Base-by-base conservation (phyloP, 1,140 invertebrate genomes). In the Drosophila grimshawi region DNA sequence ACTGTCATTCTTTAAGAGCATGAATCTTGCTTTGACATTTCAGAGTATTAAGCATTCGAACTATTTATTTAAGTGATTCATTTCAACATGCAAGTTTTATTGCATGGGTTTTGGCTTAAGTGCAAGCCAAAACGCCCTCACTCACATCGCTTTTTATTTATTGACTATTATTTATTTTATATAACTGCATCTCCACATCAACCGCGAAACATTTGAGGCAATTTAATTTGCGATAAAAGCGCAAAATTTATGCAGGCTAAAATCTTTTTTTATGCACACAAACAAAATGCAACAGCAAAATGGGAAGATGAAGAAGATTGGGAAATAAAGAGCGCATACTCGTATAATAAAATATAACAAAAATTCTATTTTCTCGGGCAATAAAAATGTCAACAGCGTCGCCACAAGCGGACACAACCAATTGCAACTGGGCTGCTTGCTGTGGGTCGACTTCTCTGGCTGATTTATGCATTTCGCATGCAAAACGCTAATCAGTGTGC, bases 281-380 rank as follows among this genome's bases (percentile, higher is more conserved):
- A 49, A 27, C 51, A 60, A 73, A 57, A 66, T 45, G 48, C 46
- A 59, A 33, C 53, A 57, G 32, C 37, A 8, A 39, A 8, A 8
- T 8, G 7, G 6, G 19, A 27, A 53, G 30, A 41, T 30, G 49
- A 30, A 45, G 10, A 55, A 19, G 10, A 59, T 48, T 35, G 52
- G 29, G 49, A 49, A 33, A 62, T 10, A 27, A 52, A 39, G 39
- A 81, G 48, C 8, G 39, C 39, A 43, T 43, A n/a, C 19, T 19
- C 35, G 11, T 60, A 69, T 62, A 70, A 70, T 63, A 75, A 75
- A 68, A 59, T 57, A 72, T 65, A 88, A 66, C 69, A 76, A 85
- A 82, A 81, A 90, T 79, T 89, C 80, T 89, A 89, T 89, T 89
- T 88, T 89, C 85, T 89, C 78, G 72, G 78, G 85, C 85, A 89